Base-by-base conservation (phyloP, 2,113 vertebrate genomes). In the Columbina picui region DNA sequence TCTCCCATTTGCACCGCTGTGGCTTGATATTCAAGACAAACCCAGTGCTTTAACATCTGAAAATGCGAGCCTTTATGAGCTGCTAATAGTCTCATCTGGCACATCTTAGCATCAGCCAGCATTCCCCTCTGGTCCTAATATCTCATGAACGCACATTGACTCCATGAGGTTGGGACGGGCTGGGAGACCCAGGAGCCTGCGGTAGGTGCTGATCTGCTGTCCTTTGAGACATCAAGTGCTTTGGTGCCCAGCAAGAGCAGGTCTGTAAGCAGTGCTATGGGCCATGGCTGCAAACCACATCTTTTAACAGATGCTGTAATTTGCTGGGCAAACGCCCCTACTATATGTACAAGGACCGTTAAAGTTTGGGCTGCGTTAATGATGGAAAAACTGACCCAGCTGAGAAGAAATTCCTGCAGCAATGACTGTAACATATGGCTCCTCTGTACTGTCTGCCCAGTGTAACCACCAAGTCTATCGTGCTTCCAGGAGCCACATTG, bases 391-490 rank as follows among this genome's bases (percentile, higher is more conserved):
- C 27, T 80, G 89, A 89, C 43, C 67, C 14, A 8, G 34, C 43
- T 41, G 57, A 80, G 53, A 47, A 81, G 25, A 87, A 92, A 91
- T 67, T 70, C 87, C 81, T 82, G 87, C 73, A 71, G 89, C 93
- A 75, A 9, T 13, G 86, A 30, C 63, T 2, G 1, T 32, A 86
- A 65, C 63, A 8, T 14, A 22, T 5, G 50, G 83, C 47, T 96
- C 55, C 50, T 86, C 52, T 78, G 73, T 29, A 4, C 38, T 45
- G 64, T 30, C 87, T 68, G 92, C 60, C 73, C 68, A 34, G 14
- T 8, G 56, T 64, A 63, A 55, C 84, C 81, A 87, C 38, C 41
- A 19, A 82, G 63, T 30, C 64, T 81, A 9, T 55, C 32, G 7
- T 13, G 36, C 63, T 59, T 85, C 85, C 89, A 82, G 79, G 32